phyloP scores from a whole-genome alignment of 2,113 vertebrate species.

The Thalassarche chlororhynchos region DNA sequence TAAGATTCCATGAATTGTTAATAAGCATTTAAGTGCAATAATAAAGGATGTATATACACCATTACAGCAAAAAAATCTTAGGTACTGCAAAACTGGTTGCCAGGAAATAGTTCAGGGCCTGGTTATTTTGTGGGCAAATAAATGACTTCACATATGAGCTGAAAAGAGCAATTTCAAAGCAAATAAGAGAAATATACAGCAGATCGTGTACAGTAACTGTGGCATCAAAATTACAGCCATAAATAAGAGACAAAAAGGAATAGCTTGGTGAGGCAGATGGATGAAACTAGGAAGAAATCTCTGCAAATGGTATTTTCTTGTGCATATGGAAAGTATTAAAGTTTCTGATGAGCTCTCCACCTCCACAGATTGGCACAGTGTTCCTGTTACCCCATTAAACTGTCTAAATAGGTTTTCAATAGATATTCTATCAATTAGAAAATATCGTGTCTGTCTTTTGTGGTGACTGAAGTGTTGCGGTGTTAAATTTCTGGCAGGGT shows the following conservation, averaged over 20 bases:
- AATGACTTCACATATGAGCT: constrained; percentile 1
- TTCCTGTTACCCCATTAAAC: not conserved
- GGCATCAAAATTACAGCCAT: constrained; percentile 49
- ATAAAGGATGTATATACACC: constrained; percentile 3
- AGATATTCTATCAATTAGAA: not conserved
- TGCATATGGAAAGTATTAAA: not conserved
- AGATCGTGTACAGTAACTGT: constrained; percentile 2
- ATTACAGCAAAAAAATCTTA: not conserved
- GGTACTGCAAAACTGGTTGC: not conserved
- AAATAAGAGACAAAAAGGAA: constrained; percentile 58
- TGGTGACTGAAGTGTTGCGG: not conserved
- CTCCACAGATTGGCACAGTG: not conserved
- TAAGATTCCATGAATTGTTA: constrained; percentile 50
- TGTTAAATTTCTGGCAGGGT: not conserved
- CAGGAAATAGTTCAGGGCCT: constrained; percentile 29
- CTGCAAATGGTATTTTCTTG: constrained; percentile 32
- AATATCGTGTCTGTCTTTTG: not conserved
- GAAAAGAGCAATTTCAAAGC: constrained; percentile 39
- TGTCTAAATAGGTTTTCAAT: not conserved
- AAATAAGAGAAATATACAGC: constrained; percentile 32
- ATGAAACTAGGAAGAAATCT: not conserved
- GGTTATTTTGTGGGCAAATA: constrained; percentile 49
- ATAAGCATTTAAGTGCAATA: constrained; percentile 54
- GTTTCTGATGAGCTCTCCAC: not conserved
- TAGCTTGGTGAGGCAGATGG: constrained; percentile 21